Evolutionary conservation across 1,140 invertebrate species (phyloP).

Genomic region (Lasaia peninsularis): DNA sequence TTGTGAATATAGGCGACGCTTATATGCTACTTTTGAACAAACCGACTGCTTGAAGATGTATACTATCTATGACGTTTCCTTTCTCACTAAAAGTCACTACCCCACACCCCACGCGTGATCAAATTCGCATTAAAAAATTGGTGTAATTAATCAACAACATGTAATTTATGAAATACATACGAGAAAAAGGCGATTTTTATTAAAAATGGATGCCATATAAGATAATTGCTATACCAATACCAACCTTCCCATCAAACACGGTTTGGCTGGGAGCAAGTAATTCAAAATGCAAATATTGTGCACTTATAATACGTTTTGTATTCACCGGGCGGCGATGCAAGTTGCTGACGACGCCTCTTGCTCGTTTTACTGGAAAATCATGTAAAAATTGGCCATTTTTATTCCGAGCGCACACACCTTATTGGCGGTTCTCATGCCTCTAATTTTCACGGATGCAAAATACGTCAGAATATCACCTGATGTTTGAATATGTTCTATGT

Average conservation of each 20-base stretch:
- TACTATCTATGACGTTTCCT: no score
- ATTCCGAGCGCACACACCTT: conserved; percentile 55
- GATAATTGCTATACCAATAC: conserved; percentile 23
- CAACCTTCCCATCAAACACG: conserved; percentile 15
- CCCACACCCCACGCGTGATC: no score
- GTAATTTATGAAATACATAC: background rate
- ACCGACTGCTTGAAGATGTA: no score
- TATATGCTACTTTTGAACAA: no score
- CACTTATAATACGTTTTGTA: conserved; percentile 70
- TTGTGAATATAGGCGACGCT: no score
- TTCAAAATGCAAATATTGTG: conserved; percentile 73
- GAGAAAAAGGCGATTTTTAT: background rate
- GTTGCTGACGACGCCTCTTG: conserved; percentile 52
- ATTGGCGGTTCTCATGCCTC: conserved; percentile 69
- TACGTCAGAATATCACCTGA: conserved; percentile 35
- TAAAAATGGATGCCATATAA: conserved; percentile 14
- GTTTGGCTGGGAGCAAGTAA: conserved; percentile 48
- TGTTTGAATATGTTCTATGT: background rate
- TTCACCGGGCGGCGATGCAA: conserved; percentile 53
- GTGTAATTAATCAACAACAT: background rate
- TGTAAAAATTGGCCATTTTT: conserved; percentile 69
- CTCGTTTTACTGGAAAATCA: conserved; percentile 67
- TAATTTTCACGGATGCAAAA: conserved; percentile 68
- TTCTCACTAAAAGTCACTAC: no score
- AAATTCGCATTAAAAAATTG: no score